phyloP scores from a whole-genome alignment of 1,140 invertebrate species.

The Meloidogyne exigua region DNA sequence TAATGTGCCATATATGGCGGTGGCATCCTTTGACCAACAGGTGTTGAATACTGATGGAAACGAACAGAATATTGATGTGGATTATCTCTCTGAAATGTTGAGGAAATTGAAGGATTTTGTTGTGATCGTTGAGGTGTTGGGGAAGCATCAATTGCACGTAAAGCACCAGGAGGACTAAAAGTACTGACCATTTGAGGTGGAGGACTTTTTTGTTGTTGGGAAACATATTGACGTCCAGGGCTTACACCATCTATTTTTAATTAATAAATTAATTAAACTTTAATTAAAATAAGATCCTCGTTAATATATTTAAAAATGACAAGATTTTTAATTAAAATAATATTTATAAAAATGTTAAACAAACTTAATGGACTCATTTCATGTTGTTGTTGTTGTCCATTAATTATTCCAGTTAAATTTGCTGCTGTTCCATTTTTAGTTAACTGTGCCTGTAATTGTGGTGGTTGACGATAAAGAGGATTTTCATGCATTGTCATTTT shows the following conservation, averaged over 20 bases:
- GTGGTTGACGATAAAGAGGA: constrained; percentile 56
- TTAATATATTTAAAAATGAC: no score
- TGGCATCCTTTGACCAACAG: constrained; percentile 39
- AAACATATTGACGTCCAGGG: not conserved
- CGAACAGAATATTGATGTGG: constrained; percentile 22
- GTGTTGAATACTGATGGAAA: constrained; percentile 9
- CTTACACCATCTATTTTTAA: not conserved
- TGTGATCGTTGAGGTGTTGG: constrained; percentile 21
- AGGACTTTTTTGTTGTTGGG: constrained; percentile 13
- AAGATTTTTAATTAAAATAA: no score
- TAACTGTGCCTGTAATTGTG: constrained; percentile 21
- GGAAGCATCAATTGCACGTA: constrained; percentile 19
- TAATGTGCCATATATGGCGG: constrained; percentile 40
- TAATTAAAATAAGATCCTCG: no score
- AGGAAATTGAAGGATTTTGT: constrained; percentile 11
- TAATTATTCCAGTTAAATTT: not conserved
- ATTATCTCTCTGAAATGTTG: constrained; percentile 25
- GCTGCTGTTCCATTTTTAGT: constrained; percentile 9
- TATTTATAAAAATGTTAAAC: not conserved
- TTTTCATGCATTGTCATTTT: constrained; percentile 55
- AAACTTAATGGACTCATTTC: constrained; percentile 10
- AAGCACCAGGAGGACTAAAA: constrained; percentile 20
- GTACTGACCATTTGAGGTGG: constrained; percentile 16
- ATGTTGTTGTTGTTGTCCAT: constrained; percentile 21
- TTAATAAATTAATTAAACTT: no score